Percentiles rank a stretch among this genome's conserved stretches.
These are phyloP conservation scores for Callyntrura guangdongensis DNA, from an alignment of 2,888 invertebrate genomes.

Conservation along the genomic window DNA sequence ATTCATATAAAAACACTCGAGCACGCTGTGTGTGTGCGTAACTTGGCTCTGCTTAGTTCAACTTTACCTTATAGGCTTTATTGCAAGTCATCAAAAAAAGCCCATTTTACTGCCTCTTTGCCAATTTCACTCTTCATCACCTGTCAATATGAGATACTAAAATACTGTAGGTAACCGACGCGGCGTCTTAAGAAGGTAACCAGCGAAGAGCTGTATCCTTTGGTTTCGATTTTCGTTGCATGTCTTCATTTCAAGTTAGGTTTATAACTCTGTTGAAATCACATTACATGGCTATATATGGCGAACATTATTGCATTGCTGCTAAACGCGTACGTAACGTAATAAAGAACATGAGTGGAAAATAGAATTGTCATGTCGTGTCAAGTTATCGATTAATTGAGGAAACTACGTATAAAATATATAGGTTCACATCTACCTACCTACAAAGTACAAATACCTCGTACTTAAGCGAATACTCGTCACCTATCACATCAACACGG, in stretches of 20 bases:
- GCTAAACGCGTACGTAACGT: too few species aligned
- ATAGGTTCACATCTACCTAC: background rate
- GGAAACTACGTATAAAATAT: background rate
- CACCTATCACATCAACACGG: background rate
- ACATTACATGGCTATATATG: too few species aligned
- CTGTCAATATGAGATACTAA: conserved; percentile 46
- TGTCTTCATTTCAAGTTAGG: background rate
- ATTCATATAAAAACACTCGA: conserved; percentile 40
- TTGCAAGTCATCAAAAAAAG: background rate
- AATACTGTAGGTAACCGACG: background rate
- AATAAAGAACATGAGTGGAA: background rate
- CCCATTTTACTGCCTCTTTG: conserved; percentile 26
- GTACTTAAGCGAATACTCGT: too few species aligned
- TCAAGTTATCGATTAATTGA: conserved; percentile 47
- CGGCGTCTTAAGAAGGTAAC: conserved; percentile 18
- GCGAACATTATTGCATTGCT: too few species aligned
- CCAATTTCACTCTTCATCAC: conserved; percentile 38
- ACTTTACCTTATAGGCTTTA: background rate
- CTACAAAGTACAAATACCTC: background rate
- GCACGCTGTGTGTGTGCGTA: background rate
- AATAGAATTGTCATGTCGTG: conserved; percentile 31
- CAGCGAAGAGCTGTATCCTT: too few species aligned
- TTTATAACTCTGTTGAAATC: too few species aligned
- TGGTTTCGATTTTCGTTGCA: conserved; percentile 9
- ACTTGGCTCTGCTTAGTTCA: background rate